Percentiles rank a stretch among this genome's conserved stretches.
Conservation (phyloP, 2,888 invertebrate genomes). For the Standfussiana lucernea region DNA sequence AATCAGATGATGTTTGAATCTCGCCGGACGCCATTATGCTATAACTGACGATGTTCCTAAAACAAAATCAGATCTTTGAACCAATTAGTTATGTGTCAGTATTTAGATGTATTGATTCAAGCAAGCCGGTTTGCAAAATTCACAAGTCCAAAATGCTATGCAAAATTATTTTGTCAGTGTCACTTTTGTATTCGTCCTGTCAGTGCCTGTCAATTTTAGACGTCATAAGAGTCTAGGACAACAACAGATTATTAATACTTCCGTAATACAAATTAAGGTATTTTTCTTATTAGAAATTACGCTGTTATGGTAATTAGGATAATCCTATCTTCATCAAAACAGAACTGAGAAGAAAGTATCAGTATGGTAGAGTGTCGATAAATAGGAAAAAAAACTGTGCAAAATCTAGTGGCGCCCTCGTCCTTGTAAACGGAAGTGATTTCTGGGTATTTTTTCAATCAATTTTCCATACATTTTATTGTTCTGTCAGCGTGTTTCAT, state of each 20-base stretch:
- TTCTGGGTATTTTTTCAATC: slow-evolving; percentile 33
- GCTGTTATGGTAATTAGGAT: neutral
- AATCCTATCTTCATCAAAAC: neutral
- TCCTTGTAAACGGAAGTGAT: neutral
- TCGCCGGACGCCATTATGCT: slow-evolving; percentile 77
- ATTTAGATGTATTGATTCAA: neutral
- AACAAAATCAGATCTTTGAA: slow-evolving; percentile 3
- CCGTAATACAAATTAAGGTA: neutral
- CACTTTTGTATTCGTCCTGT: neutral
- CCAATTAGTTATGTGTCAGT: neutral
- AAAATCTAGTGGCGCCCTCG: slow-evolving; percentile 52
- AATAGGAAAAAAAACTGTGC: neutral
- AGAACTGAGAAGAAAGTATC: neutral
- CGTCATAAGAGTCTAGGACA: slow-evolving; percentile 10
- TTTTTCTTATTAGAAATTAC: neutral
- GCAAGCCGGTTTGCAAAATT: slow-evolving; percentile 25
- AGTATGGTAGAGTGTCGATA: neutral
- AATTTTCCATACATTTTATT: slow-evolving; percentile 11
- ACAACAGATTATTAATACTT: slow-evolving; percentile 33
- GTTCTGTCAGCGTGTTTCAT: slow-evolving; percentile 12
- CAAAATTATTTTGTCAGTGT: slow-evolving; percentile 1
- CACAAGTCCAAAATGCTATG: neutral
- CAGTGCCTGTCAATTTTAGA: neutral
- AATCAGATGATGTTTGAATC: slow-evolving; percentile 76
- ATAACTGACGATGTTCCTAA: neutral